Evolutionary conservation across 92 coral and sea anemone species (phyloP), one percentile per base, ranked within the genome.

Genomic region (Micromussa lordhowensis): DNA sequence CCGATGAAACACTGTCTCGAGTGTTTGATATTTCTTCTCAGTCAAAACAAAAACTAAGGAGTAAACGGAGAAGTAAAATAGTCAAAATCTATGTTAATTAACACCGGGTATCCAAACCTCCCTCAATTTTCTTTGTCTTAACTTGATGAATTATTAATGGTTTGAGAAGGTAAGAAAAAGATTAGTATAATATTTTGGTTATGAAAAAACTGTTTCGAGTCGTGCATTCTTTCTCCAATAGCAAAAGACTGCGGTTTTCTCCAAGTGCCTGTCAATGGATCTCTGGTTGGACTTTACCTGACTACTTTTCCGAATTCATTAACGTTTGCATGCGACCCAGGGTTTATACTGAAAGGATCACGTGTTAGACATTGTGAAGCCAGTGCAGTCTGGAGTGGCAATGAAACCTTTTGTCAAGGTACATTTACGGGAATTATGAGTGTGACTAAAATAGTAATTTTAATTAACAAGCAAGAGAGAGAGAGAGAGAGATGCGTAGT

Each of bases 361-460:
- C 69, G 48, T 9, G 78, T 86, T 6, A 85, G 92, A 21, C 78
- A 76, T 21, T 94, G 96, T 81, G 91, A 92, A 80, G 92, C 94
- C 16, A 83, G 89, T 38, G 93, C 91, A 2, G 71, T 84, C n/a
- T 94, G 94, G 96, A 94, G 94, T 36, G 96, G 89, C 66, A 71
- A 70, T 31, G 68, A 26, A 59, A 87, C 95, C 29, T 38, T 48
- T 16, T 93, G 95, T 57, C 77, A 89, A 85, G 92, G 95, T 92
- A 82, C 78, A 58, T 28, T 2, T 66, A 28, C 15, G 18, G 22
- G 5, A 57, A 57, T 16, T 22, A 57, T 22, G 21, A 57, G 63
- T 57, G 16, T 16, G 22, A 57, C 1, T 18, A 16, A 57, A 57
- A 57, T 3, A 57, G 3, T 22, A 5, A 40, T 40, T 16, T 57